A percentile compares a stretch with the other conserved stretches of the same genome.
phyloP scores from a whole-genome alignment of 2,888 invertebrate genomes.

The Thalpophila matura region DNA sequence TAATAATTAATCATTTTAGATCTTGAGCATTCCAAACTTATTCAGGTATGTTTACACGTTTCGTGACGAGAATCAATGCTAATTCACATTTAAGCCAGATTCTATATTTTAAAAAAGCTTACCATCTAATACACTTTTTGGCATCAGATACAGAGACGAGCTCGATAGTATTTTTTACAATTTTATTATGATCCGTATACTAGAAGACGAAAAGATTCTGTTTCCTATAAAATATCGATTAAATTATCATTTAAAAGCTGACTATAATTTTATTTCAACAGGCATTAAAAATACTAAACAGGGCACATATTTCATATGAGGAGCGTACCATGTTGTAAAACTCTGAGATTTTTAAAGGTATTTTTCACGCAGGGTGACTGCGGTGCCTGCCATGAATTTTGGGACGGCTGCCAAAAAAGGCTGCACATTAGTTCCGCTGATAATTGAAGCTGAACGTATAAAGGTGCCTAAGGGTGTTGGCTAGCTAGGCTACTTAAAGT shows the following conservation, averaged over 20 bases:
- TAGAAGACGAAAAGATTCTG: background rate
- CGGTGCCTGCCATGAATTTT: slow-evolving; percentile 48
- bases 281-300: slow-evolving; percentile 12
- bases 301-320: slow-evolving; percentile 39
- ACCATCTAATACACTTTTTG: too few species aligned
- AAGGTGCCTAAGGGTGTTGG: background rate
- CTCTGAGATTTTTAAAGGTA: slow-evolving; percentile 49
- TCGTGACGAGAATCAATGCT: background rate
- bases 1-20: background rate
- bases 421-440: slow-evolving; percentile 42
- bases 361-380: slow-evolving; percentile 36
- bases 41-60: background rate
- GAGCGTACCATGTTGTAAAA: slow-evolving; percentile 36
- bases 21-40: background rate
- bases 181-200: too few species aligned
- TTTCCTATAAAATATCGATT: background rate
- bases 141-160: too few species aligned
- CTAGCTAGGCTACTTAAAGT: background rate
- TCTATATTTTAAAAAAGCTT: too few species aligned
- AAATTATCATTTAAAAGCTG: background rate
- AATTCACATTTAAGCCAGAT: slow-evolving; percentile 20
- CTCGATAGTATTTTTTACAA: too few species aligned
- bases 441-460: slow-evolving; percentile 44
- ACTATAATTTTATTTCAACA: background rate
- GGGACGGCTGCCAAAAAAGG: slow-evolving; percentile 51